These are phyloP conservation scores for Ceratotherium simum DNA, from an alignment of 2,113 vertebrate genomes.

Conservation along the genomic window DNA sequence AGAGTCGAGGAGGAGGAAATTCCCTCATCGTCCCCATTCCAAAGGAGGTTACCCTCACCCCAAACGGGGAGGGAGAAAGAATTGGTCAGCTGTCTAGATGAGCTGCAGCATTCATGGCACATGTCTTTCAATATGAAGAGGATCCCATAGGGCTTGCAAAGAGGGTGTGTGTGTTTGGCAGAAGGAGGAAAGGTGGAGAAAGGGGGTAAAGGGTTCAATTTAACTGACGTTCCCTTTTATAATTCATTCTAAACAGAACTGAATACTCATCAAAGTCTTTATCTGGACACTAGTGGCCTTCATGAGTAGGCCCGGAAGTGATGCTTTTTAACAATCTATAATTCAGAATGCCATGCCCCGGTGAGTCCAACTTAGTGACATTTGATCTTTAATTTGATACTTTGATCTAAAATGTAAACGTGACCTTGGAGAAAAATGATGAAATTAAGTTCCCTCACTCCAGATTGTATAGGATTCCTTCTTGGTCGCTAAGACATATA, in stretches of 20 bases:
- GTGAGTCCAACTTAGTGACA: neutral
- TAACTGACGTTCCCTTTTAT: neutral
- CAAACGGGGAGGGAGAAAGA: neutral
- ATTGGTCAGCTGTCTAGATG: neutral
- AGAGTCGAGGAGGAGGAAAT: neutral
- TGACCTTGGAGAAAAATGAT: neutral
- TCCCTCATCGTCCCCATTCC: neutral
- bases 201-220: neutral
- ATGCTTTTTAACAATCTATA: neutral
- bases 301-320: neutral
- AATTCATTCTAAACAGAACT: neutral
- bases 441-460: neutral
- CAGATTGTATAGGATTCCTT: neutral
- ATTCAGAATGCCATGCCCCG: neutral
- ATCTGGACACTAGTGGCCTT: neutral
- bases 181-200: neutral
- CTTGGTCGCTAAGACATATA: neutral
- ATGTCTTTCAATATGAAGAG: neutral
- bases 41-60: neutral
- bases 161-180: neutral
- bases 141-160: neutral
- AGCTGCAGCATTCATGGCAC: neutral
- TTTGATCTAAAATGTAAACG: constrained; percentile 4
- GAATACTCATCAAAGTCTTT: neutral
- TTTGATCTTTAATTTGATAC: neutral